These are phyloP conservation scores for Rhinoraja longicauda DNA, from an alignment of 2,797 vertebrate genomes.

Conservation along the genomic window DNA sequence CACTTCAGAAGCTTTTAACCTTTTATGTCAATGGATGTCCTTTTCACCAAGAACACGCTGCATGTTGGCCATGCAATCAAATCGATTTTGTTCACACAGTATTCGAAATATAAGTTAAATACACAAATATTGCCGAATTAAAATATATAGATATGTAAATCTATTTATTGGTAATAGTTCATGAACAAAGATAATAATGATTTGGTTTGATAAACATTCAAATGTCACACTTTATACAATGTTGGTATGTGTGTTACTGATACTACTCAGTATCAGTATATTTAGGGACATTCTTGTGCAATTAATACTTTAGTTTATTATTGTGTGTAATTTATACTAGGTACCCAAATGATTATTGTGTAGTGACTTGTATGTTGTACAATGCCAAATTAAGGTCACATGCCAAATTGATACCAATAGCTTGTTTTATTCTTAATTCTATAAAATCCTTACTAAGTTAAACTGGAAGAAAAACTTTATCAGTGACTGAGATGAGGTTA, in stretches of 20 bases:
- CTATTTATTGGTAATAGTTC: background rate
- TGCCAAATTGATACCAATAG: background rate
- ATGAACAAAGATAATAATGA: too few relatives aligned
- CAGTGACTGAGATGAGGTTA: background rate
- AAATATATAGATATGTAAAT: background rate
- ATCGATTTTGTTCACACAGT: background rate
- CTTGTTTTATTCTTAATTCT: background rate
- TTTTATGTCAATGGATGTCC: background rate
- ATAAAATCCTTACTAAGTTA: too few relatives aligned
- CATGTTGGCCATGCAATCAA: background rate
- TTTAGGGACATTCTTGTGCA: background rate
- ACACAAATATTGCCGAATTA: background rate
- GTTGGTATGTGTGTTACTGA: background rate
- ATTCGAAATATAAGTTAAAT: background rate
- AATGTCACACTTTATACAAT: background rate
- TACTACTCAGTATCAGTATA: background rate
- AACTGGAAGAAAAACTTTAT: background rate
- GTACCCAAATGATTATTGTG: background rate
- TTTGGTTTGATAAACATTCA: background rate
- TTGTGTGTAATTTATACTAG: too few relatives aligned
- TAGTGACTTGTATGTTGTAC: background rate
- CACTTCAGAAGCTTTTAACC: background rate
- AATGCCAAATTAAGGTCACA: background rate
- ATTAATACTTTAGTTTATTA: background rate
- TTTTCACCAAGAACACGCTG: background rate